phyloP scores from a whole-genome alignment of 2,113 vertebrate genomes.

The Neolamprologus sp. region DNA sequence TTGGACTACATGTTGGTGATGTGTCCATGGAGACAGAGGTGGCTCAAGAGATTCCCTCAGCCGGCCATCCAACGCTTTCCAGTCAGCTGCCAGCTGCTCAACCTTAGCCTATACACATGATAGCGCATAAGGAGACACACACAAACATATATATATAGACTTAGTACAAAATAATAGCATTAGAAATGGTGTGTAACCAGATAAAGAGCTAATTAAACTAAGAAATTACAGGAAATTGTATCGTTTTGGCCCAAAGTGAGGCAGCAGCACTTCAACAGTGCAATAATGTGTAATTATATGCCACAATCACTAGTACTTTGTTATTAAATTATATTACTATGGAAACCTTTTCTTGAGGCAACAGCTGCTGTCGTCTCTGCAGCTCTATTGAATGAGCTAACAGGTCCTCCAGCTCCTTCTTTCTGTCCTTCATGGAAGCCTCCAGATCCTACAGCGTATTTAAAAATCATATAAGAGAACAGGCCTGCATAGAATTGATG shows the following conservation, averaged over 20 bases:
- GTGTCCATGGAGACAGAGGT: slow-evolving; percentile 54
- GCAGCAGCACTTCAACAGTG: not conserved
- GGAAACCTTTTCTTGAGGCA: slow-evolving; percentile 72
- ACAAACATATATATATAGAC: not conserved
- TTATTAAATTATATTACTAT: not conserved
- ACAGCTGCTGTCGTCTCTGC: slow-evolving; percentile 69
- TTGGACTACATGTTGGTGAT: slow-evolving; percentile 58
- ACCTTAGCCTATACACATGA: slow-evolving; percentile 57
- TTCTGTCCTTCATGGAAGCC: slow-evolving; percentile 67
- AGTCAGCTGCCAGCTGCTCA: slow-evolving; percentile 71
- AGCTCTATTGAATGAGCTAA: slow-evolving; percentile 69
- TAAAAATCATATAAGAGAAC: not conserved
- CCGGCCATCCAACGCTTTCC: slow-evolving; percentile 68
- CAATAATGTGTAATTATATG: not conserved
- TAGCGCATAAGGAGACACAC: not conserved
- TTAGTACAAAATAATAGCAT: not conserved
- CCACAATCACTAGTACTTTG: not conserved
- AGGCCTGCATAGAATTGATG: not conserved
- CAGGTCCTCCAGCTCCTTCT: slow-evolving; percentile 69
- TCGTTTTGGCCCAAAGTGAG: not conserved
- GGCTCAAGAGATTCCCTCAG: slow-evolving; percentile 63
- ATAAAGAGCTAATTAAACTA: not conserved
- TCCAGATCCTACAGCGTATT: slow-evolving; percentile 57
- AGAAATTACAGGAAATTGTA: not conserved
- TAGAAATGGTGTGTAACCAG: not conserved